Percentiles rank a stretch among this genome's conserved stretches.
Evolutionary conservation across 2,113 vertebrate genomes (phyloP).

Genomic region (Anoura caudifer): DNA sequence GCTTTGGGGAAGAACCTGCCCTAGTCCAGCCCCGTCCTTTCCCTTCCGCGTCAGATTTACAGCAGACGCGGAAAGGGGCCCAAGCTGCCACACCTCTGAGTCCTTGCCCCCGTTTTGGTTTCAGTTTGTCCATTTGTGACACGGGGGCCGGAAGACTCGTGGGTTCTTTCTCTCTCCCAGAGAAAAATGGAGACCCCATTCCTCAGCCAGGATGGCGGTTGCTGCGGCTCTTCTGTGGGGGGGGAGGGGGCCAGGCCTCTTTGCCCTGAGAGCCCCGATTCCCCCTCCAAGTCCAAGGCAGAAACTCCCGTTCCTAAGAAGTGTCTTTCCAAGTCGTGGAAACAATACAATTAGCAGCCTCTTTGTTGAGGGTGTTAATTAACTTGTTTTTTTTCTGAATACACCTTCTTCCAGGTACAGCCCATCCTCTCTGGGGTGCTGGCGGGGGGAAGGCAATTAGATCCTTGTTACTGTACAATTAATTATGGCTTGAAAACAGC

Average conservation of each 20-base stretch:
- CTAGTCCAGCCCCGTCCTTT: too few species aligned
- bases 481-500: conserved; percentile 63
- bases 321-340: conserved; percentile 24
- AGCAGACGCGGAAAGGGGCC: background rate
- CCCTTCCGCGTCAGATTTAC: background rate
- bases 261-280: background rate
- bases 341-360: conserved; percentile 63
- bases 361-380: conserved; percentile 72
- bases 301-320: conserved; percentile 4
- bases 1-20: background rate
- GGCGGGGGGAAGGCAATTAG: conserved; percentile 71
- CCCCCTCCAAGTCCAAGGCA: background rate
- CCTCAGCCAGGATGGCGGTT: background rate
- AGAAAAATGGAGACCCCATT: background rate
- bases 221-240: fast-evolving
- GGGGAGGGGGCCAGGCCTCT: background rate
- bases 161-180: background rate
- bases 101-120: background rate
- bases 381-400: conserved; percentile 57
- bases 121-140: background rate
- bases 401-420: conserved; percentile 69
- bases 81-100: background rate
- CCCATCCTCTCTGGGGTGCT: conserved; percentile 66
- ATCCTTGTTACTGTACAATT: conserved; percentile 66
- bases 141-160: background rate